These are phyloP conservation scores for Lycocerus yunnanus DNA, from an alignment of 2,888 invertebrate species.

Conservation along the genomic window DNA sequence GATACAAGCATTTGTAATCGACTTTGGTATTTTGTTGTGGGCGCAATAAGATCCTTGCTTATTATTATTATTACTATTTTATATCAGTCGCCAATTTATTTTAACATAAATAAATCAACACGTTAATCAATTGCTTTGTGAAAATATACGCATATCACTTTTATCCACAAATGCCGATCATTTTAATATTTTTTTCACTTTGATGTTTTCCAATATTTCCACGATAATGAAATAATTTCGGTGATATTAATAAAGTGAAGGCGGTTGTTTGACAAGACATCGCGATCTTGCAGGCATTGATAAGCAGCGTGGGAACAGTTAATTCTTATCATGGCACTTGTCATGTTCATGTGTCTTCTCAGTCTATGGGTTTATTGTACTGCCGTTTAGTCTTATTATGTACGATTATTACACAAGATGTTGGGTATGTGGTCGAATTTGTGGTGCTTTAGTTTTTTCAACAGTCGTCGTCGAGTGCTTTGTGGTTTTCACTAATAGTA, in stretches of 20 bases:
- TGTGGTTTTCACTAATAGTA: background rate
- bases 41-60: conserved; percentile 17
- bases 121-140: conserved; percentile 2
- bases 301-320: conserved; percentile 38
- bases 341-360: conserved; percentile 39
- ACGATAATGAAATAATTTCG: background rate
- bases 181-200: no score
- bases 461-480: background rate
- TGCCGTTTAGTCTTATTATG: background rate
- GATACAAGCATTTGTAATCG: conserved; percentile 10
- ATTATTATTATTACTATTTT: conserved; percentile 17
- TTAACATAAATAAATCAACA: conserved; percentile 19
- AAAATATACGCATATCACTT: background rate
- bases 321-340: conserved; percentile 38
- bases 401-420: background rate
- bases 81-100: conserved; percentile 19
- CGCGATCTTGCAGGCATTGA: conserved; percentile 30
- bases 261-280: conserved; percentile 34
- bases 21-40: conserved; percentile 9
- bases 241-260: conserved; percentile 16
- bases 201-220: background rate
- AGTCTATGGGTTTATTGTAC: background rate
- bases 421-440: background rate
- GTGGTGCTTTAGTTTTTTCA: background rate
- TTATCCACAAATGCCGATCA: background rate